These are phyloP conservation scores for Numida meleagris DNA, from an alignment of 2,113 vertebrate species.

Conservation along the genomic window DNA sequence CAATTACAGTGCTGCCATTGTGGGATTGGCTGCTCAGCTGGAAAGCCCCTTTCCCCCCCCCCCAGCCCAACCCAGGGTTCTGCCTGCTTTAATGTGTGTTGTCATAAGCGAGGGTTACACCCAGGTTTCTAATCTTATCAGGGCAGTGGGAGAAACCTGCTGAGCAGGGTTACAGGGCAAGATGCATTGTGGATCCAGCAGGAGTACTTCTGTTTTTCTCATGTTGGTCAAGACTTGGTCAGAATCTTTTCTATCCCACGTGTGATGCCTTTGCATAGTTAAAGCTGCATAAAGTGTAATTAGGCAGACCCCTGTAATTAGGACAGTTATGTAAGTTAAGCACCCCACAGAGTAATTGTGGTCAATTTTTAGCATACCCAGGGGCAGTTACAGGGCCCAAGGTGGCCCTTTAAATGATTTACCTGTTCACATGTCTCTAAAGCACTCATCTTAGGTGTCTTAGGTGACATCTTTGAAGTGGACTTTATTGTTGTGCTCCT, in stretches of 20 bases:
- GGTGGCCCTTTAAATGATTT: not conserved
- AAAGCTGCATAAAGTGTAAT: not conserved
- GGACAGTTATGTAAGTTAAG: conserved; percentile 14
- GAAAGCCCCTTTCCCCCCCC: not conserved
- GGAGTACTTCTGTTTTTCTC: not conserved
- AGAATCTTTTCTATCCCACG: not conserved
- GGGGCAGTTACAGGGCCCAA: not conserved
- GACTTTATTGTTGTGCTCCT: not conserved
- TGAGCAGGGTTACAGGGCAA: not conserved
- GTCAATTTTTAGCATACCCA: conserved; percentile 46
- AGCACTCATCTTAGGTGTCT: not conserved
- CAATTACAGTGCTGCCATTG: not conserved
- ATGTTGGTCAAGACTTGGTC: not conserved
- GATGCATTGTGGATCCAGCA: not conserved
- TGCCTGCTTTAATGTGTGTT: not conserved
- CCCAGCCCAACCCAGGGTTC: not conserved
- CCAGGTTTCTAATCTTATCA: not conserved
- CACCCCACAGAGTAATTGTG: conserved; percentile 16
- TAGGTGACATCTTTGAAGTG: conserved; percentile 26
- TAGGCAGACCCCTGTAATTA: conserved; percentile 25
- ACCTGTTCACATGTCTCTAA: not conserved
- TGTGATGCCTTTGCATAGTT: conserved; percentile 1
- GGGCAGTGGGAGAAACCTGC: not conserved
- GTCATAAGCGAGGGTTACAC: not conserved
- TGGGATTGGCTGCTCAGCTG: not conserved